Percentiles rank a stretch among this genome's conserved stretches.
Conservation (phyloP, 2,888 invertebrate species). For the Acanthacorydalis orientalis region DNA sequence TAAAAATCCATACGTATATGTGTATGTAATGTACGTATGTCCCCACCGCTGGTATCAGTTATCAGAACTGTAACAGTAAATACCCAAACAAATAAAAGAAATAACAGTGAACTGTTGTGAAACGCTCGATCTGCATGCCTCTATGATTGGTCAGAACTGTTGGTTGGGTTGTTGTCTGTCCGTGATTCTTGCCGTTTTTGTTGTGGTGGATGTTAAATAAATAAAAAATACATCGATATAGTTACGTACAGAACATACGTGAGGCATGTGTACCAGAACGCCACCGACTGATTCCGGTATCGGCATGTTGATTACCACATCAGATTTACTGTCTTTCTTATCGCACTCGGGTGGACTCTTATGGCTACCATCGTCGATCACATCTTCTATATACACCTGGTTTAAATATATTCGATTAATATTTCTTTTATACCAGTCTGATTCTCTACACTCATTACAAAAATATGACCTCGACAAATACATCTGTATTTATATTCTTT, state of each 20-base stretch:
- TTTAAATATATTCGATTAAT: background rate
- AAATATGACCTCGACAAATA: background rate
- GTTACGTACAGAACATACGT: constrained; percentile 51
- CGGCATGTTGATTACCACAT: constrained; percentile 42
- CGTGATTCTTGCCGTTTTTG: too few species aligned
- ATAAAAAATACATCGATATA: constrained; percentile 18
- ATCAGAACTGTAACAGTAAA: too few species aligned
- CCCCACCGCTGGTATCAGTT: too few species aligned
- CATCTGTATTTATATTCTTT: background rate
- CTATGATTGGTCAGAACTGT: too few species aligned
- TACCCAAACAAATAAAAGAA: too few species aligned
- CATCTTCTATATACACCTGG: constrained; percentile 35
- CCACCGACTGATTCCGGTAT: constrained; percentile 67
- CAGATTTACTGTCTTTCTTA: constrained; percentile 45
- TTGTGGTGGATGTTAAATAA: background rate
- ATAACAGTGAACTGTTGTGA: too few species aligned
- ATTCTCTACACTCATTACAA: background rate
- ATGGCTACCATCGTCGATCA: constrained; percentile 46
- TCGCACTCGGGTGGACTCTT: constrained; percentile 57
- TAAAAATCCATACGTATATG: too few species aligned
- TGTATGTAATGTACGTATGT: too few species aligned
- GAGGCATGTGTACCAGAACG: constrained; percentile 82
- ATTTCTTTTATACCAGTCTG: background rate
- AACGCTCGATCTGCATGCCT: too few species aligned
- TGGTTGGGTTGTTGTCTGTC: too few species aligned